These are phyloP conservation scores for Gandaritis pyraliata DNA, from an alignment of 2,888 invertebrate species.

Conservation along the genomic window DNA sequence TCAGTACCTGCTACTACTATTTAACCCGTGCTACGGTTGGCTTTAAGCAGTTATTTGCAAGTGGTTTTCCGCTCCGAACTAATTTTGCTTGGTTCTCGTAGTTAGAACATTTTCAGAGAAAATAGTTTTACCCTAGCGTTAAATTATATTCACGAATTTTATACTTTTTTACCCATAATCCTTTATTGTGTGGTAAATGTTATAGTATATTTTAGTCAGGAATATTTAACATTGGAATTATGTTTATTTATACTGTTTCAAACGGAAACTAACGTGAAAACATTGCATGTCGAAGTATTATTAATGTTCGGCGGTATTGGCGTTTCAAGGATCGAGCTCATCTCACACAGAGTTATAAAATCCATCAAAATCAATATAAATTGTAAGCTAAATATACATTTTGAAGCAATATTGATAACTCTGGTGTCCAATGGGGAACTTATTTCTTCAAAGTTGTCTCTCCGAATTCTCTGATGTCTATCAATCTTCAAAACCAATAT, in stretches of 20 bases:
- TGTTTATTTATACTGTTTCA: constrained; percentile 4
- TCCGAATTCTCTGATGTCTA: too few relatives aligned
- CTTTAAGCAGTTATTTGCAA: constrained; percentile 26
- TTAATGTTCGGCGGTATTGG: constrained; percentile 22
- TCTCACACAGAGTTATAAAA: constrained; percentile 1
- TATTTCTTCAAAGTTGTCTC: not conserved
- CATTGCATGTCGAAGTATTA: constrained; percentile 26
- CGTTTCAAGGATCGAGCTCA: constrained; percentile 24
- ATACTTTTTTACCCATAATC: not conserved
- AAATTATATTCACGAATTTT: not conserved
- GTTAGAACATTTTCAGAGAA: not conserved
- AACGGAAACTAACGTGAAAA: constrained; percentile 29
- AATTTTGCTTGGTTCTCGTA: constrained; percentile 11
- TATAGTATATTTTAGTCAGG: not conserved
- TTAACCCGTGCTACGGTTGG: constrained; percentile 12
- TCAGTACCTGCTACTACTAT: constrained; percentile 4
- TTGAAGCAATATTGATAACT: not conserved
- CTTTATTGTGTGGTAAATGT: not conserved
- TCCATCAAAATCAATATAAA: not conserved
- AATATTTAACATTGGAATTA: not conserved
- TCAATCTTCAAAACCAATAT: too few relatives aligned
- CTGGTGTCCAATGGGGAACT: not conserved
- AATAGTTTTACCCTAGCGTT: not conserved
- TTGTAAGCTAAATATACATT: not conserved
- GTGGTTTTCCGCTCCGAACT: constrained; percentile 6